Conservation (phyloP, 2,797 vertebrate species). For the Melanotaenia pygmaea region DNA sequence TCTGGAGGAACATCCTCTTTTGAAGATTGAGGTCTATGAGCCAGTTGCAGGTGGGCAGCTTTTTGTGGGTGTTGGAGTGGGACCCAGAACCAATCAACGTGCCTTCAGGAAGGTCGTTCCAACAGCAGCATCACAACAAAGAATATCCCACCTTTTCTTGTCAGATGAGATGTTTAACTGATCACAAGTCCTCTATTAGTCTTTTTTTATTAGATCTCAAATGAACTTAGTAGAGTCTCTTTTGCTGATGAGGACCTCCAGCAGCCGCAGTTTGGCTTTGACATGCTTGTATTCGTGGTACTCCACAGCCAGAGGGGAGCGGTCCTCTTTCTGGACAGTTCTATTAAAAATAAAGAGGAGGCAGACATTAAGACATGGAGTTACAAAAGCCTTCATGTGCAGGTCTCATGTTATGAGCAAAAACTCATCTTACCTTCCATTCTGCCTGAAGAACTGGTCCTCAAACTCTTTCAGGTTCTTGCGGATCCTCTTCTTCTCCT, state of each 20-base stretch:
- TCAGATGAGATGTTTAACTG: constrained; percentile 50
- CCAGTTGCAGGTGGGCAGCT: constrained; percentile 26
- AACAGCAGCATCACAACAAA: constrained; percentile 27
- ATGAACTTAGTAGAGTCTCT: constrained; percentile 87
- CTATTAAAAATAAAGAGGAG: constrained; percentile 71
- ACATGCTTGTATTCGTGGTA: constrained; percentile 97
- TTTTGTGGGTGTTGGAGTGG: background rate
- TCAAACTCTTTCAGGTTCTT: constrained; percentile 97
- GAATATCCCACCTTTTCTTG: constrained; percentile 16
- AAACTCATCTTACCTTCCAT: constrained; percentile 88
- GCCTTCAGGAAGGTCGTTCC: constrained; percentile 10
- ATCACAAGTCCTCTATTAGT: constrained; percentile 36
- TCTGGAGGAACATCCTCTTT: constrained; percentile 14
- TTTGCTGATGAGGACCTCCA: constrained; percentile 98
- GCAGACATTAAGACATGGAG: background rate
- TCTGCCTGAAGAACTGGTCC: constrained; percentile 95
- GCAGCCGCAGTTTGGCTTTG: constrained; percentile 94
- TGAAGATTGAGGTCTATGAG: constrained; percentile 21
- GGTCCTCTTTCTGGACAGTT: constrained; percentile 96
- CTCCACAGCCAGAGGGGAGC: constrained; percentile 90
- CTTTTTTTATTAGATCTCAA: constrained; percentile 51
- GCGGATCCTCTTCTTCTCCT: constrained; percentile 95
- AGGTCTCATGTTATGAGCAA: background rate
- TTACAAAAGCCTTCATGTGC: background rate
- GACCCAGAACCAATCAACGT: constrained; percentile 9